Percentiles rank a stretch among this genome's conserved stretches.
Evolutionary conservation across 2,888 invertebrate genomes (phyloP).

Genomic region (Amaurobius ferox): DNA sequence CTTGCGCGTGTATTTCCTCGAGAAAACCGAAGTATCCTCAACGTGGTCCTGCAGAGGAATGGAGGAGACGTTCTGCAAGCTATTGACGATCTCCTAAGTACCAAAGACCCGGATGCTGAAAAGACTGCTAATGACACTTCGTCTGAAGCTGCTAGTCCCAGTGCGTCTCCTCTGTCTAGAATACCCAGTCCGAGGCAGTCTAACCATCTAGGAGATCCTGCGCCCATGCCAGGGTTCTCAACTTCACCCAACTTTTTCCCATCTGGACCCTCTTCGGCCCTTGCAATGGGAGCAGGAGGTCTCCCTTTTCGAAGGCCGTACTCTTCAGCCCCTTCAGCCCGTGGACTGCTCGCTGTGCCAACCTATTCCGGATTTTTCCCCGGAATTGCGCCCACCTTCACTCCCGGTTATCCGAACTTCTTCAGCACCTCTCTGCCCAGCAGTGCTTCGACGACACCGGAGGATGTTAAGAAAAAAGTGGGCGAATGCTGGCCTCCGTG

Average conservation of each 20-base stretch:
- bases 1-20: constrained; percentile 92
- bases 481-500: constrained; percentile 61
- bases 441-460: constrained; percentile 15
- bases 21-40: constrained; percentile 90
- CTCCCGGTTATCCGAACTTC: constrained; percentile 62
- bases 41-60: constrained; percentile 88
- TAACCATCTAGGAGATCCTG: constrained; percentile 19
- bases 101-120: constrained; percentile 53
- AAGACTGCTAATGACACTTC: constrained; percentile 43
- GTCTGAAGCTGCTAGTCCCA: constrained; percentile 43
- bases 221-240: constrained; percentile 37
- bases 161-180: constrained; percentile 33
- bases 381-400: constrained; percentile 54
- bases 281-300: constrained; percentile 41
- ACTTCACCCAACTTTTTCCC: constrained; percentile 45
- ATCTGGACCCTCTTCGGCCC: constrained; percentile 25
- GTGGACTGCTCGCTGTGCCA: constrained; percentile 58
- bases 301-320: constrained; percentile 61
- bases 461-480: constrained; percentile 43
- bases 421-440: constrained; percentile 50
- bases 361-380: constrained; percentile 68
- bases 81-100: constrained; percentile 87
- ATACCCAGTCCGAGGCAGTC: constrained; percentile 30
- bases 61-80: constrained; percentile 94
- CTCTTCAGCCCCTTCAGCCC: constrained; percentile 31